Percentiles rank a stretch among this genome's conserved stretches.
These are phyloP conservation scores for Athripsodes cinereus DNA, from an alignment of 2,888 invertebrate genomes.

Conservation along the genomic window DNA sequence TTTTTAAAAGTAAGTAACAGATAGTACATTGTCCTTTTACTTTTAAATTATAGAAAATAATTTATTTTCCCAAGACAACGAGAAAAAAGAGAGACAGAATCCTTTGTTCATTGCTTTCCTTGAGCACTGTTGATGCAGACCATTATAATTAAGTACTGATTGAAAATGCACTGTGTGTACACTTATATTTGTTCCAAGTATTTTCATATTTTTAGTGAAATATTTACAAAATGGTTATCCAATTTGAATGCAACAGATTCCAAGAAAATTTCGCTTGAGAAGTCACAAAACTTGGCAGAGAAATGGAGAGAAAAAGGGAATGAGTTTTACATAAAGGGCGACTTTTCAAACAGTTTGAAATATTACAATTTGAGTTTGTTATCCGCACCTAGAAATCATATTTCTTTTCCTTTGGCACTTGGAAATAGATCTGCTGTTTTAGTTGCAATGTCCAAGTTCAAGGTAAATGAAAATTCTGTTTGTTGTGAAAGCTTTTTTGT, in stretches of 20 bases:
- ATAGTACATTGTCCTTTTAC: too few relatives aligned
- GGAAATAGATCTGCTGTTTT: slow-evolving; percentile 66
- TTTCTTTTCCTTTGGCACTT: slow-evolving; percentile 56
- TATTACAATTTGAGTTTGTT: slow-evolving; percentile 59
- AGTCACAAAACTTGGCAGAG: slow-evolving; percentile 39
- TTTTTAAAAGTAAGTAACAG: too few relatives aligned
- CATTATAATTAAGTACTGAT: too few relatives aligned
- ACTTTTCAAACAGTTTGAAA: slow-evolving; percentile 47
- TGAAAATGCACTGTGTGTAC: too few relatives aligned
- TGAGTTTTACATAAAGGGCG: slow-evolving; percentile 49
- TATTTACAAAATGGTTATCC: slow-evolving; percentile 15
- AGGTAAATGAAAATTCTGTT: too few relatives aligned
- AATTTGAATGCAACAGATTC: neutral
- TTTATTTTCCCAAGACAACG: too few relatives aligned
- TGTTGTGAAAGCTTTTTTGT: too few relatives aligned
- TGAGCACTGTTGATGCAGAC: too few relatives aligned
- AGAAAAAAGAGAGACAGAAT: too few relatives aligned
- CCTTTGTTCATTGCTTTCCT: too few relatives aligned
- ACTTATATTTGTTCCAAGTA: too few relatives aligned
- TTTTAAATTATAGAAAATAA: too few relatives aligned
- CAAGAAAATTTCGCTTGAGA: slow-evolving; percentile 23
- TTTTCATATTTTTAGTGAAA: slow-evolving; percentile 16
- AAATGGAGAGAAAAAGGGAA: slow-evolving; percentile 52
- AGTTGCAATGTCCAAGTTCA: slow-evolving; percentile 51
- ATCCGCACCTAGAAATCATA: slow-evolving; percentile 49